These are phyloP conservation scores for Aethina tumida DNA, from an alignment of 1,140 invertebrate genomes.

Conservation along the genomic window DNA sequence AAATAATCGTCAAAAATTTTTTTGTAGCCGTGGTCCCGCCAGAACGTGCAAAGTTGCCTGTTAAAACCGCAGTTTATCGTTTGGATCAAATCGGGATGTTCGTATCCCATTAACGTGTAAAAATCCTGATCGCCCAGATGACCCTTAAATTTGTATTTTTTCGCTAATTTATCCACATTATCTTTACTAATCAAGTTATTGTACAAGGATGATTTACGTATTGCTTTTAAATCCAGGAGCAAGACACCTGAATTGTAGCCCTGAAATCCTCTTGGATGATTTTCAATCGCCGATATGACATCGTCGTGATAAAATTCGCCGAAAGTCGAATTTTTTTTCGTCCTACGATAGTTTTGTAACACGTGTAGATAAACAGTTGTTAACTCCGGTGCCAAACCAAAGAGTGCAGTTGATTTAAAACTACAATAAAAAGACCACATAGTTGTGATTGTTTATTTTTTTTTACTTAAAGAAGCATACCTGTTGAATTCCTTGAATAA, in stretches of 20 bases:
- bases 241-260: slow-evolving; percentile 78
- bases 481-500: slow-evolving; percentile 59
- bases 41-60: slow-evolving; percentile 76
- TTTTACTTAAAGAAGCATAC: slow-evolving; percentile 34
- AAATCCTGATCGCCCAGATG: slow-evolving; percentile 85
- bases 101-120: slow-evolving; percentile 62
- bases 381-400: slow-evolving; percentile 67
- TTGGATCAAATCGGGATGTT: slow-evolving; percentile 65
- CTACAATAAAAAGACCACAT: slow-evolving; percentile 25
- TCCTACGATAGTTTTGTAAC: slow-evolving; percentile 50
- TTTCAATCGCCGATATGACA: slow-evolving; percentile 9
- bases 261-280: slow-evolving; percentile 49
- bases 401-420: slow-evolving; percentile 46
- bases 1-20: slow-evolving; percentile 70
- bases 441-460: not conserved
- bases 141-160: slow-evolving; percentile 63
- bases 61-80: slow-evolving; percentile 76
- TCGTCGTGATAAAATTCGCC: slow-evolving; percentile 30
- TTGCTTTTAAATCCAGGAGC: slow-evolving; percentile 59
- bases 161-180: slow-evolving; percentile 46
- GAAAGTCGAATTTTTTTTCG: slow-evolving; percentile 29
- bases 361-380: slow-evolving; percentile 76
- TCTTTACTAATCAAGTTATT: too few species aligned
- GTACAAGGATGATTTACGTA: slow-evolving; percentile 58
- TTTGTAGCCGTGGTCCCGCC: slow-evolving; percentile 67